Evolutionary conservation across 2,888 invertebrate genomes (phyloP).

Genomic region (Subacronicta megacephala): DNA sequence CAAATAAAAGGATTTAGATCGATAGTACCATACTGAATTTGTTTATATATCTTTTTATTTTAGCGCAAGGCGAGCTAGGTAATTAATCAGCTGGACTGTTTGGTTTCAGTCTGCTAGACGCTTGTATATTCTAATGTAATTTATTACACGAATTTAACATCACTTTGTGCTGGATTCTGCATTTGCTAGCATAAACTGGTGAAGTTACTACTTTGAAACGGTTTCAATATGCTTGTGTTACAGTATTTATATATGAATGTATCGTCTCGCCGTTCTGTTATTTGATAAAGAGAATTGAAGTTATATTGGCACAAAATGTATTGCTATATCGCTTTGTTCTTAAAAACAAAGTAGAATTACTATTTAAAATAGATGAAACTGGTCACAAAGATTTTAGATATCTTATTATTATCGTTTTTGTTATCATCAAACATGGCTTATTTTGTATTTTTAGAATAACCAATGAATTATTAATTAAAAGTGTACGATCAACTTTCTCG

Average conservation of each 20-base stretch:
- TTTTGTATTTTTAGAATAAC: no score
- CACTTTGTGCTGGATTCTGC: constrained; percentile 37
- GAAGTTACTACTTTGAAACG: constrained; percentile 28
- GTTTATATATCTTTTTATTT: constrained; percentile 52
- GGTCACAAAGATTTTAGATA: no score
- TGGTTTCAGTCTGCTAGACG: constrained; percentile 48
- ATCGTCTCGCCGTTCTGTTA: constrained; percentile 26
- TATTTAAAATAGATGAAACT: neutral
- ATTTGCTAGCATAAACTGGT: constrained; percentile 35
- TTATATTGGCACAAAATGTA: constrained; percentile 5
- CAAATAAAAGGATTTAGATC: constrained; percentile 33
- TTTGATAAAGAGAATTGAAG: constrained; percentile 11
- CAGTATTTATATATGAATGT: constrained; percentile 32
- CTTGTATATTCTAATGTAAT: constrained; percentile 56
- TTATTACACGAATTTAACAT: constrained; percentile 50
- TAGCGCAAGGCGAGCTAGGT: constrained; percentile 41
- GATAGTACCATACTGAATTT: constrained; percentile 43
- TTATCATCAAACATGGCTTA: no score
- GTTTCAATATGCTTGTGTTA: constrained; percentile 30
- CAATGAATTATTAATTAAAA: no score
- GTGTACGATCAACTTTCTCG: no score
- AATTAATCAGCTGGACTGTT: constrained; percentile 55
- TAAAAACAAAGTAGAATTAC: neutral
- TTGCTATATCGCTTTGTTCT: neutral
- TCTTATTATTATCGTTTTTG: no score